Base-by-base conservation (phyloP, 2,888 invertebrate species). In the Mimas tiliae region DNA sequence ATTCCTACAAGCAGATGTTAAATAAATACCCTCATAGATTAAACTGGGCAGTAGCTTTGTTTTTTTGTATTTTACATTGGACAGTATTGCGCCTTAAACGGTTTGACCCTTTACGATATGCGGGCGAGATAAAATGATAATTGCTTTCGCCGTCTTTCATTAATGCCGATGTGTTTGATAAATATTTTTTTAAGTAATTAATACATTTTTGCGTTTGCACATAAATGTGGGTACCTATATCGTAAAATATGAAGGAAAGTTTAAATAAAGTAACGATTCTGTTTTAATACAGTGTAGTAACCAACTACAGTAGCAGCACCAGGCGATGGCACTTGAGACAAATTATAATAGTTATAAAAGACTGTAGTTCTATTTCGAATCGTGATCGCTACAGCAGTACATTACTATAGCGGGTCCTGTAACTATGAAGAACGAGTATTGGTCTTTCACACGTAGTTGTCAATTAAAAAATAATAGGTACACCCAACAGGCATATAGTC, bases 1-100 rank as follows among this genome's bases (percentile, higher is more conserved):
- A 93, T 91, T 91, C 91, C 86, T 85, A 79, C 82, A 87, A 88
- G 92, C 93, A 93, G 92, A 89, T 93, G 93, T 90, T 91, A 87
- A 88, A 87, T 88, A 90, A 91, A 88, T 85, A 87, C 89, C 88
- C 90, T 86, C 87, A 90, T 91, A 90, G 91, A 90, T 91, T 90
- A 90, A 86, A 85, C 83, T 86, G 77, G 82, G 82, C 84, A 82
- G 87, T 84, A 82, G 85, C 84, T 87, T 89, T 90, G 87, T 90
- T 92, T 93, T 45, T 91, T 89, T 87, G 81, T 84, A 74, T 77
- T 80, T 80, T 82, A 80, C 79, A 80, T 82, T 86, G 86, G 80
- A 88, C 87, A 87, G 88, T 89, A 88, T 88, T 86, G 85, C 75
- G 82, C 85, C 83, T 86, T 89, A 88, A 90, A 89, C 85, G 87